Percentiles rank a stretch among this genome's conserved stretches.
These are phyloP conservation scores for Xiphophorus hellerii DNA, from an alignment of 2,113 vertebrate genomes.

Conservation along the genomic window DNA sequence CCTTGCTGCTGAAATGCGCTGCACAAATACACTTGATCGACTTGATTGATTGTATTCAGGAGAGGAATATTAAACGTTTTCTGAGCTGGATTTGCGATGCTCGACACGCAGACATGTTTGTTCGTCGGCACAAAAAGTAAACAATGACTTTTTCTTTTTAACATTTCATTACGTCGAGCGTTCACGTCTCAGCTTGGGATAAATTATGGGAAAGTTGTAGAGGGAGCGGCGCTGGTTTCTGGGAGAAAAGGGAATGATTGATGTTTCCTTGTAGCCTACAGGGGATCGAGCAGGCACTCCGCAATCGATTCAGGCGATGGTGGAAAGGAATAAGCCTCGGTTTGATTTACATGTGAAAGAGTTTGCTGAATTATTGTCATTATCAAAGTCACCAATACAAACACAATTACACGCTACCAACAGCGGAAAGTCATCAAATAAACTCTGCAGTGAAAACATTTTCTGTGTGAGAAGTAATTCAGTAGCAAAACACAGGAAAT, in stretches of 20 bases:
- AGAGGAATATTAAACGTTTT: background rate
- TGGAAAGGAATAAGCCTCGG: slow-evolving; percentile 30
- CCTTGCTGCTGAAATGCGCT: no score
- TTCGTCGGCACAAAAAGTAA: slow-evolving; percentile 9
- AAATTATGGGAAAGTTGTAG: slow-evolving; percentile 55
- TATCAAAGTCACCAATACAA: slow-evolving; percentile 33
- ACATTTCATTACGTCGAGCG: slow-evolving; percentile 4
- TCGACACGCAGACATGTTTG: slow-evolving; percentile 9
- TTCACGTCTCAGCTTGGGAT: slow-evolving; percentile 16
- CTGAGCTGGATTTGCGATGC: background rate
- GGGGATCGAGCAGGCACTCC: slow-evolving; percentile 35
- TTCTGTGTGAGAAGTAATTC: background rate
- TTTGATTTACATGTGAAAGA: slow-evolving; percentile 41
- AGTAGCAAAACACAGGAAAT: background rate
- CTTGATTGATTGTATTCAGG: no score
- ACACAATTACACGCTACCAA: background rate
- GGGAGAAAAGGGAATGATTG: slow-evolving; percentile 49
- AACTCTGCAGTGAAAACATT: background rate
- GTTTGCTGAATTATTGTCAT: slow-evolving; percentile 31
- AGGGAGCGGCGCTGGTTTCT: slow-evolving; percentile 41
- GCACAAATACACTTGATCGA: no score
- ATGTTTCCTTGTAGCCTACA: slow-evolving; percentile 64
- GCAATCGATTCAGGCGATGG: slow-evolving; percentile 57
- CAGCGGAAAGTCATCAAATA: background rate
- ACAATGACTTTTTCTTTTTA: slow-evolving; percentile 22